phyloP scores from a whole-genome alignment of 2,797 vertebrate species.

The Coracias cyanogaster region DNA sequence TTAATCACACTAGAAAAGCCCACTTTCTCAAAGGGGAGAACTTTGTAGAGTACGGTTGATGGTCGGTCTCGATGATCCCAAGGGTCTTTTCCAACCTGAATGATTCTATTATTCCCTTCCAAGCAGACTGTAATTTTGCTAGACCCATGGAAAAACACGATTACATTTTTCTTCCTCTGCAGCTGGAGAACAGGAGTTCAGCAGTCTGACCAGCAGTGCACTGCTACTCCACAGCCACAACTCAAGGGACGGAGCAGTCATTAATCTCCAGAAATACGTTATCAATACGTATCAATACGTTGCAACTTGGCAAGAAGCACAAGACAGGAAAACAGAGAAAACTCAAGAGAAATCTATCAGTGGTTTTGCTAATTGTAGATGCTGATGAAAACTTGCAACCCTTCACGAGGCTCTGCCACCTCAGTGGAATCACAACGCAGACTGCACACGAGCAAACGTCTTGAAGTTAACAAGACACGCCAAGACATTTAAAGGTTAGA shows the following conservation, averaged over 20 bases:
- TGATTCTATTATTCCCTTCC: neutral
- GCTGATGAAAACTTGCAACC: conserved; percentile 17
- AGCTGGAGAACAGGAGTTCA: neutral
- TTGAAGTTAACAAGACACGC: neutral
- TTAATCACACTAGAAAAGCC: neutral
- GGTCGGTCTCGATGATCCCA: too few relatives aligned
- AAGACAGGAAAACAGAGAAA: neutral
- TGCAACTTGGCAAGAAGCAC: neutral
- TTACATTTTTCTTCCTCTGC: neutral
- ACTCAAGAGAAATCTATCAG: neutral
- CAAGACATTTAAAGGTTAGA: neutral
- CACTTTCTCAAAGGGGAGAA: neutral
- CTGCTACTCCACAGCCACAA: neutral
- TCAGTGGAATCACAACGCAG: neutral
- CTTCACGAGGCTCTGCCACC: neutral
- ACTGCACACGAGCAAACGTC: neutral
- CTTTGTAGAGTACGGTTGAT: too few relatives aligned
- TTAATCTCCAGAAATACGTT: neutral
- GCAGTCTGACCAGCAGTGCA: neutral
- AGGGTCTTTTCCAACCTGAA: too few relatives aligned
- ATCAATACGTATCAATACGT: too few relatives aligned
- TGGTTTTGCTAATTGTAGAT: conserved; percentile 24
- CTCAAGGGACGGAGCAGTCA: neutral
- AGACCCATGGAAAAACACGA: neutral
- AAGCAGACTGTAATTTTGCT: neutral